Evolutionary conservation across 2,797 vertebrate genomes (phyloP).

Genomic region (Enteromius paludinosus): DNA sequence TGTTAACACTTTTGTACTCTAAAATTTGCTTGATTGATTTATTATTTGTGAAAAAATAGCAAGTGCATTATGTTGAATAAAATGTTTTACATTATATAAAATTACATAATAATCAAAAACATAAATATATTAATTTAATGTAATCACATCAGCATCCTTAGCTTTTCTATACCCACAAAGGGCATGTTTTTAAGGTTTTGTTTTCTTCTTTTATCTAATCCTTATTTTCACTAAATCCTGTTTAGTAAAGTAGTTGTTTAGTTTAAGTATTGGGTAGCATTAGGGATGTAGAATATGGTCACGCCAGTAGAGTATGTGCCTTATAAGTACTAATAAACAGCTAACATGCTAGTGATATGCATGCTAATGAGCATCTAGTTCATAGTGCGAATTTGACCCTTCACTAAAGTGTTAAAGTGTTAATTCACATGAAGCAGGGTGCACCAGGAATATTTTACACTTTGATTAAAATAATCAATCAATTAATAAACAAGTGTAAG

Average conservation of each 20-base stretch:
- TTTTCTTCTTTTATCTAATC: too few species aligned
- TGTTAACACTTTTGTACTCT: not conserved
- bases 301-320: too few species aligned
- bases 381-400: too few species aligned
- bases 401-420: not conserved
- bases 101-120: not conserved
- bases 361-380: too few species aligned
- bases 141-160: not conserved
- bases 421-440: not conserved
- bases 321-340: too few species aligned
- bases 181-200: too few species aligned
- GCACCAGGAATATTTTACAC: not conserved
- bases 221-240: too few species aligned
- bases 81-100: not conserved
- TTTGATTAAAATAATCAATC: not conserved
- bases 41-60: not conserved
- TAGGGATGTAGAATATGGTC: too few species aligned
- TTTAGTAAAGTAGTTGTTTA: too few species aligned
- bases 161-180: not conserved
- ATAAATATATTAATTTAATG: not conserved
- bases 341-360: too few species aligned
- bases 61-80: not conserved
- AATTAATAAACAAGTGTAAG: not conserved
- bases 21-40: not conserved
- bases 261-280: not conserved